Percentiles rank a stretch among this genome's conserved stretches.
phyloP scores from a whole-genome alignment of 2,113 vertebrate species.

The Lota lota region DNA sequence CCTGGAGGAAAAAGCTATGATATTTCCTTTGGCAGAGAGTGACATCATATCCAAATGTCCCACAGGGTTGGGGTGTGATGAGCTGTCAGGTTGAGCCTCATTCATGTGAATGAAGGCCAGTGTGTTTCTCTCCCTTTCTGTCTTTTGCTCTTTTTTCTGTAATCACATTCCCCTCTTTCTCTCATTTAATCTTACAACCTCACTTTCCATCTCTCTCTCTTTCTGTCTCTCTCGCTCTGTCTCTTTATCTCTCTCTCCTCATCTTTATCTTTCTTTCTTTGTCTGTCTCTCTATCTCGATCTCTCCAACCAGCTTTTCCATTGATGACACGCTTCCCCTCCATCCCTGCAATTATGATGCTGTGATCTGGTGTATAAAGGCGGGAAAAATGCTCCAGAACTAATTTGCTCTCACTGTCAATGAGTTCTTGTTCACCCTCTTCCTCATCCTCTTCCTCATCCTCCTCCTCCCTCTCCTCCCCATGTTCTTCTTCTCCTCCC shows the following conservation, averaged over 20 bases:
- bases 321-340: constrained; percentile 41
- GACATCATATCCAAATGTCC: constrained; percentile 79
- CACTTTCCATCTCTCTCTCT: background rate
- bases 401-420: constrained; percentile 71
- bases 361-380: constrained; percentile 71
- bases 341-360: constrained; percentile 54
- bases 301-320: constrained; percentile 23
- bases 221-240: constrained; percentile 8
- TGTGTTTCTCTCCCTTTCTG: too few species aligned
- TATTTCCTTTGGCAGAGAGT: constrained; percentile 77
- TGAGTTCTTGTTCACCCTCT: background rate
- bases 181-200: too few species aligned
- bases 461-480: too few species aligned
- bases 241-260: constrained; percentile 4
- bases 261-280: constrained; percentile 16
- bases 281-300: constrained; percentile 3
- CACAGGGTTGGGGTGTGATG: constrained; percentile 55
- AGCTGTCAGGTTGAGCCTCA: constrained; percentile 5
- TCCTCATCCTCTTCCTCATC: too few species aligned
- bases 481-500: too few species aligned
- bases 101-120: too few species aligned
- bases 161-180: too few species aligned
- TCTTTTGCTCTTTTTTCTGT: too few species aligned
- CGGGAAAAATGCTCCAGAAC: constrained; percentile 72
- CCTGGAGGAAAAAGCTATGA: constrained; percentile 47